A percentile compares a stretch with the other conserved stretches of the same genome.
Evolutionary conservation across 2,888 invertebrate species (phyloP).

Genomic region (Tridacna gigas): DNA sequence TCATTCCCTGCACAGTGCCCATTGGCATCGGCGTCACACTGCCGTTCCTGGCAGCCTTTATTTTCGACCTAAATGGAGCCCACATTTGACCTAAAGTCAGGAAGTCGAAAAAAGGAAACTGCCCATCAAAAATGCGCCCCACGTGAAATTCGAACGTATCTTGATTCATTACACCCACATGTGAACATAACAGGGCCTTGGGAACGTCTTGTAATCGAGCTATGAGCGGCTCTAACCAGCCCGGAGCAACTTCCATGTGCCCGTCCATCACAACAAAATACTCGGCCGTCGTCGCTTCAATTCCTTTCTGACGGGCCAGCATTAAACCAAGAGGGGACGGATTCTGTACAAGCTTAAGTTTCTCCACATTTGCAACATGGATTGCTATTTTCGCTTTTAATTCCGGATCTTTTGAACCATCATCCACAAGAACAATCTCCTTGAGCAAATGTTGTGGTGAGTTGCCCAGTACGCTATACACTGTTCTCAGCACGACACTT

Average conservation of each 20-base stretch:
- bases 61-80: constrained; percentile 38
- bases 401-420: constrained; percentile 40
- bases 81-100: constrained; percentile 49
- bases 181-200: constrained; percentile 25
- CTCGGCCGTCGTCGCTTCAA: constrained; percentile 44
- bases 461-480: constrained; percentile 57
- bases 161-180: constrained; percentile 50
- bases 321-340: constrained; percentile 41
- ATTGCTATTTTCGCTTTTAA: constrained; percentile 30
- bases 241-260: constrained; percentile 53
- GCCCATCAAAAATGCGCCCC: constrained; percentile 32
- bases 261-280: constrained; percentile 55
- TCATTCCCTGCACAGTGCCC: constrained; percentile 59
- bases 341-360: constrained; percentile 35
- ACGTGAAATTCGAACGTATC: constrained; percentile 40
- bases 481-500: constrained; percentile 54
- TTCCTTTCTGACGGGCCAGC: constrained; percentile 54
- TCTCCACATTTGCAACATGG: constrained; percentile 35
- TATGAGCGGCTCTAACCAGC: constrained; percentile 53
- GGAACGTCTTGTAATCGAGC: constrained; percentile 46
- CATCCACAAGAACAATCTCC: constrained; percentile 60
- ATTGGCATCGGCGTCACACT: constrained; percentile 49
- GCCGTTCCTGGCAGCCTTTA: constrained; percentile 29
- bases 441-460: constrained; percentile 52
- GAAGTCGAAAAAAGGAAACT: constrained; percentile 38